phyloP scores from a whole-genome alignment of 2,113 vertebrate species.

The Struthio camelus region DNA sequence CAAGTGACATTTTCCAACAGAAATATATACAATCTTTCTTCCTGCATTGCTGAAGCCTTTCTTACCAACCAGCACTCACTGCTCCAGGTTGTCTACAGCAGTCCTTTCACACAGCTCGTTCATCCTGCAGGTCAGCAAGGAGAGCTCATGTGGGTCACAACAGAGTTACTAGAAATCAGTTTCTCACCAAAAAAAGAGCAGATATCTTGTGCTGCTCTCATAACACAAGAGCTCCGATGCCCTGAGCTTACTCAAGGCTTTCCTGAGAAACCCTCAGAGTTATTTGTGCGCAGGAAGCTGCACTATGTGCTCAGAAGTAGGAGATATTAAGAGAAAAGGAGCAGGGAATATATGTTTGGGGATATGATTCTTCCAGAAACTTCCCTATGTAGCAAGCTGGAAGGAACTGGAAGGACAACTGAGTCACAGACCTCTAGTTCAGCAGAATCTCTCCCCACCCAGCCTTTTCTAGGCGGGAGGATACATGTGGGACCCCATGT shows the following conservation, averaged over 20 bases:
- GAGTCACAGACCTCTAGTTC: not conserved
- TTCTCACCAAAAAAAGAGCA: not conserved
- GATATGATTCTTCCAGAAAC: not conserved
- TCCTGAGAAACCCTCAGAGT: not conserved
- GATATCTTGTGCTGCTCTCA: not conserved
- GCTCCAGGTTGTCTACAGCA: not conserved
- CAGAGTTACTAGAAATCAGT: too few relatives aligned
- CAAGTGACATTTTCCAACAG: not conserved
- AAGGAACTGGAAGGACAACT: not conserved
- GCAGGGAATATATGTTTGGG: not conserved
- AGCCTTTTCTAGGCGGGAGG: not conserved
- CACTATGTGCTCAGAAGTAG: not conserved
- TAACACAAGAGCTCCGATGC: not conserved
- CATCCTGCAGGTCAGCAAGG: not conserved
- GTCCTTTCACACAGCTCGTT: not conserved
- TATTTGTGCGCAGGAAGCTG: not conserved
- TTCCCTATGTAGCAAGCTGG: not conserved
- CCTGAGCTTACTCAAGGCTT: not conserved
- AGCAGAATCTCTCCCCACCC: too few relatives aligned
- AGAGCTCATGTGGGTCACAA: accelerated
- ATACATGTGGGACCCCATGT: not conserved
- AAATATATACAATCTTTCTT: not conserved
- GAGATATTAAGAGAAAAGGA: not conserved
- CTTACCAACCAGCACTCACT: not conserved
- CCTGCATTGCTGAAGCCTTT: not conserved